Evolutionary conservation across 2,113 vertebrate species (phyloP), one percentile per base, ranked within the genome.

Genomic region (Mionectes macconnelli): DNA sequence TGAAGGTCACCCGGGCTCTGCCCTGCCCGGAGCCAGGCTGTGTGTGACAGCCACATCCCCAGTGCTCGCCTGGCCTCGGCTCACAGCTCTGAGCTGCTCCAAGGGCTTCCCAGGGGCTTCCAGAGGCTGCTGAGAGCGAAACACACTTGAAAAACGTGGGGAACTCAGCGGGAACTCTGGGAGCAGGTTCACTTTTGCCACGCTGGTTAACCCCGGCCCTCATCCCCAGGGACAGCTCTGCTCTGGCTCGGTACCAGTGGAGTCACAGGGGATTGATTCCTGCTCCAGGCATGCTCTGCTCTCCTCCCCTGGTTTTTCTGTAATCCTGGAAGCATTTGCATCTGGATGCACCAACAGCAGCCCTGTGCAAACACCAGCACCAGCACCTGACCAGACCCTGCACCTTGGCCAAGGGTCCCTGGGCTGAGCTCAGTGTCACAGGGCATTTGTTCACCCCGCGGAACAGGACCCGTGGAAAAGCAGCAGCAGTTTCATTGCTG

Each of bases 1-100:
- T 91, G 93, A 97, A 97, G 94, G 95, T 93, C 77, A 93, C 52
- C 84, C 12, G 1, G 83, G 79, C 93, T 83, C 39, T 81, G 59
- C 35, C 59, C 49, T 86, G 79, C 73, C 82, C 23, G 8, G 1
- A 4, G 47, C 30, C 8, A 39, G 66, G 75, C 79, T 2, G 1
- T 16, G 24, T 24, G 22, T 22, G 66, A 75, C 82, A 90, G 72
- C 66, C 78, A 9, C 6, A 10, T 49, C 81, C 85, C 72, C 78
- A 21, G 73, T 3, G 11, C 68, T 68, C 2, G 1, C 83, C 44
- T 5, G 22, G 42, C 77, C 57, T 23, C 10, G 0, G 57, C 81
- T 63, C 27, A 4, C 66, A 39, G 70, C 63, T 37, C 84, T 1
- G 5, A 72, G 56, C 81, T 25, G 59, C 87, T 92, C 85, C 55